Evolutionary conservation across 2,113 vertebrate species (phyloP).

Genomic region (Elephas maximus): DNA sequence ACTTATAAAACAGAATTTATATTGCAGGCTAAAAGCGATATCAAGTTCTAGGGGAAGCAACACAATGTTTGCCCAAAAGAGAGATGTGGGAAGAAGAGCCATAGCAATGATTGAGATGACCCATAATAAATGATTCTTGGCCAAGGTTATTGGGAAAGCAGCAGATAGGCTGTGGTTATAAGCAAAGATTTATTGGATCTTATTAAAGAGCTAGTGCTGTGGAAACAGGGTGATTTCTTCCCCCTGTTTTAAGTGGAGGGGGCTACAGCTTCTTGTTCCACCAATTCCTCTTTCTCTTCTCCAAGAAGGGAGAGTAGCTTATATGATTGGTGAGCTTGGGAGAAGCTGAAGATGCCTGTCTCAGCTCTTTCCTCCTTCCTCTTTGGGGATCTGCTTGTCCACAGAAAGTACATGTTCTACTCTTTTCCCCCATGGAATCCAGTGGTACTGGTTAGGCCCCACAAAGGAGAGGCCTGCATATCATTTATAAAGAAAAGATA

Average conservation of each 20-base stretch:
- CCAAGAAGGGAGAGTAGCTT: background rate
- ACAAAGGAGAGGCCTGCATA: background rate
- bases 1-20: conserved; percentile 48
- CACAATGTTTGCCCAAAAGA: background rate
- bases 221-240: background rate
- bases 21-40: conserved; percentile 29
- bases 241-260: background rate
- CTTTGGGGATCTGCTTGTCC: background rate
- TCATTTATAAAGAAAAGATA: background rate
- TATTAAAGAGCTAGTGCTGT: background rate
- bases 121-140: background rate
- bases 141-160: background rate
- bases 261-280: background rate
- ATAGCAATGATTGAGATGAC: background rate
- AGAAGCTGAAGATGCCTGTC: background rate
- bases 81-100: background rate
- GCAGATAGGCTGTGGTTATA: background rate
- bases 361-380: background rate
- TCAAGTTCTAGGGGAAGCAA: background rate
- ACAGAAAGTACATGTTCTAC: background rate
- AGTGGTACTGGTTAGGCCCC: background rate
- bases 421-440: background rate
- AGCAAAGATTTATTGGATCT: background rate
- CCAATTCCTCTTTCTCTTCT: background rate
- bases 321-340: background rate